Base-by-base conservation (phyloP, 2,888 invertebrate species). In the Sinopyrophorus schimmeli region DNA sequence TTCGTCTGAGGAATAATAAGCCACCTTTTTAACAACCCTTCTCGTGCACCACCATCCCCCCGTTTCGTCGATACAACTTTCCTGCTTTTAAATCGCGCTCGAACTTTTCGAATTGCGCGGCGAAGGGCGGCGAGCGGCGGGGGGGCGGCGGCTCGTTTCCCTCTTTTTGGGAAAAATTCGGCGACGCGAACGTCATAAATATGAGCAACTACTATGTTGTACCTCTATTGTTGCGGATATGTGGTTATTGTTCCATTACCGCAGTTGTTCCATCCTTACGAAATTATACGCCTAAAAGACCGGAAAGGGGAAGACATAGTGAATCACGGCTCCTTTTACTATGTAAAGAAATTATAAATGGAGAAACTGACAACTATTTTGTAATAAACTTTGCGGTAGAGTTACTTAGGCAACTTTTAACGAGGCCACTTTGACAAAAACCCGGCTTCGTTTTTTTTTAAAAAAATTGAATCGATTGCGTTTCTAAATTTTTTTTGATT, bases 161-260 rank as follows among this genome's bases (percentile, higher is more conserved):
- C 3, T 5, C 3, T 30, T 12, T 23, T 20, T 9, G 10, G 20
- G 11, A 37, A 37, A 27, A 39, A 21, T 17, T 20, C 7, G 14
- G 23, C 26, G 12, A 37, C 20, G 5, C n/a, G 27, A 20, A 27
- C 11, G 16, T 28, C 43, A 23, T 38, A 41, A 48, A 48, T 48
- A 47, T 37, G n/a, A 39, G 14, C 43, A 21, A 43, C 18, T 39
- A 44, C 34, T 43, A 32, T 43, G 49, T 31, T 60, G 60, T 62
- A 61, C 61, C 65, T 63, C 62, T 64, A 67, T 65, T 60, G 62
- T 64, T 63, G 60, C 66, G 67, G 66, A 66, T 66, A 59, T 64
- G 65, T 66, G 63, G 66, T 63, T 64, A 65, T 66, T 64, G 63
- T 64, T 62, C 59, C 58, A 58, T 57, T 53, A 53, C 62, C 61